Percentiles rank a stretch among this genome's conserved stretches.
phyloP scores from a whole-genome alignment of 1,140 invertebrate species.

The Drosophila bipectinata region DNA sequence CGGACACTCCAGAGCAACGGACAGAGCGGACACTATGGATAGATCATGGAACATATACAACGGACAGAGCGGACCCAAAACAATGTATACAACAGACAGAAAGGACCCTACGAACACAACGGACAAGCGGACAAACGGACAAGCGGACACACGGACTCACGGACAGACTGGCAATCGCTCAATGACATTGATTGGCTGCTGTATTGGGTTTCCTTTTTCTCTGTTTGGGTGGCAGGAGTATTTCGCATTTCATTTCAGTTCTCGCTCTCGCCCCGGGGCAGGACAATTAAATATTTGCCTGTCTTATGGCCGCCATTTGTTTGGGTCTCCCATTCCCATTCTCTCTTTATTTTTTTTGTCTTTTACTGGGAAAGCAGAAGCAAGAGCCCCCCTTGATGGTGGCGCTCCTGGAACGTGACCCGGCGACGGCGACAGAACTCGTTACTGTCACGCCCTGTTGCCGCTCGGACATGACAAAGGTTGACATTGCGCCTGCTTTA shows the following conservation, averaged over 20 bases:
- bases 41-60: too few species aligned
- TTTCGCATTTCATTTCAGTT: conserved; percentile 38
- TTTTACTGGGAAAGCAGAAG: background rate
- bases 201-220: conserved; percentile 5
- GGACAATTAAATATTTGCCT: conserved; percentile 66
- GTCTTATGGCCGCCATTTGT: conserved; percentile 54
- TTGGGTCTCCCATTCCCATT: background rate
- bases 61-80: too few species aligned
- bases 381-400: too few species aligned
- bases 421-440: conserved; percentile 56
- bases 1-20: too few species aligned
- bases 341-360: background rate
- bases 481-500: conserved; percentile 74
- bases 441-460: conserved; percentile 75
- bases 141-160: background rate
- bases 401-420: background rate
- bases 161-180: conserved; percentile 23
- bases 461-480: conserved; percentile 74
- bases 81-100: too few species aligned
- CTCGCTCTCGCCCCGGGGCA: background rate
- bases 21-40: too few species aligned
- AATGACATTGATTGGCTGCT: conserved; percentile 71
- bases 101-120: background rate
- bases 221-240: conserved; percentile 7
- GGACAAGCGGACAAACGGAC: background rate